These are phyloP conservation scores for western clawed frog (Xenopus tropicalis) DNA, from an alignment of 2,113 vertebrate species.

Conservation along the genomic window DNA sequence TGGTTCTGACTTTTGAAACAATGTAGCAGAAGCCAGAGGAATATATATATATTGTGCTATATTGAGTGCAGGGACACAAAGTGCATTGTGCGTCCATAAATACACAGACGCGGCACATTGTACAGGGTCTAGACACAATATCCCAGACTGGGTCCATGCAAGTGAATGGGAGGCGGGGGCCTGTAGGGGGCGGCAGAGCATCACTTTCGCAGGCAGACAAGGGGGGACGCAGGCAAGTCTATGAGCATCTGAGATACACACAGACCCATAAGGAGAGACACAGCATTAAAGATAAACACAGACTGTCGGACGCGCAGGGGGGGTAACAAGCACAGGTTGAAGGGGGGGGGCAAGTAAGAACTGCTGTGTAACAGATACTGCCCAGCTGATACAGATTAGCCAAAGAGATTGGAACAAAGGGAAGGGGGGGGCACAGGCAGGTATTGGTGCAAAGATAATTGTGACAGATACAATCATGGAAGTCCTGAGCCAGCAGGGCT, in stretches of 20 bases:
- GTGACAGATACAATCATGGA: not conserved
- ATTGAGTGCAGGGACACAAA: not conserved
- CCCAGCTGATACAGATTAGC: not conserved
- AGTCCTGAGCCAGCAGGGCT: not conserved
- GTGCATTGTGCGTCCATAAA: not conserved
- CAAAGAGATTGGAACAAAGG: not conserved
- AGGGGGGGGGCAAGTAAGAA: not conserved
- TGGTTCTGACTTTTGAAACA: no score
- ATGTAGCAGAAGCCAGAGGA: no score
- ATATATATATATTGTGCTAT: no score
- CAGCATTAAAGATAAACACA: conserved; percentile 14
- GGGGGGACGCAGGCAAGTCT: not conserved
- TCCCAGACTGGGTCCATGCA: not conserved
- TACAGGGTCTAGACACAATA: conserved; percentile 11
- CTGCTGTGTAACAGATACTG: not conserved
- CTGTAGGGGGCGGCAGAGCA: conserved; percentile 20
- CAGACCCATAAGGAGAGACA: not conserved
- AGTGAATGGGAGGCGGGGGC: not conserved
- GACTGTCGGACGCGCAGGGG: not conserved
- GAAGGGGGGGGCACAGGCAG: not conserved
- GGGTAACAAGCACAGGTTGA: not conserved
- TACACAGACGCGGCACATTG: not conserved
- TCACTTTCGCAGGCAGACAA: not conserved
- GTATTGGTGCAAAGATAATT: not conserved
- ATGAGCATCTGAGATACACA: not conserved